Conservation (phyloP, 1,140 invertebrate species). For the Oppia nitens region DNA sequence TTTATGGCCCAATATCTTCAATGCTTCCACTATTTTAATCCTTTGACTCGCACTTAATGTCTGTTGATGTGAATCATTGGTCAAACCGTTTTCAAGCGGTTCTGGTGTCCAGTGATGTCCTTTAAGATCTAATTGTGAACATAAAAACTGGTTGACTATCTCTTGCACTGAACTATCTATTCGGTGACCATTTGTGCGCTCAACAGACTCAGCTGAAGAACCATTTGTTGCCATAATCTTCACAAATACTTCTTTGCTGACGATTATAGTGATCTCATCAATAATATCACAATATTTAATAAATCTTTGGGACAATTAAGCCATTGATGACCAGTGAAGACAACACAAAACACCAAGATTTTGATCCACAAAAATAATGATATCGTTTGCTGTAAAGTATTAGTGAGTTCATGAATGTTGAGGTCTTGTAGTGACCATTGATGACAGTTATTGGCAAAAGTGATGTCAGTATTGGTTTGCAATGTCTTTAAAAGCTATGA, state of each 20-base stretch:
- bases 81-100: not conserved
- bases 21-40: conserved; percentile 4
- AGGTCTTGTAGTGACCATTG: too few relatives aligned
- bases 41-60: not conserved
- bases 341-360: too few relatives aligned
- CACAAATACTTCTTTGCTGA: not conserved
- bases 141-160: conserved; percentile 13
- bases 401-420: too few relatives aligned
- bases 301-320: too few relatives aligned
- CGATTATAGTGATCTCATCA: not conserved
- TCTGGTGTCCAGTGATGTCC: conserved; percentile 11
- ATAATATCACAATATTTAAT: not conserved
- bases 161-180: not conserved
- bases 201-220: too few relatives aligned
- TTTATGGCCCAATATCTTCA: conserved; percentile 10
- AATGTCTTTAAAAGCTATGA: too few relatives aligned
- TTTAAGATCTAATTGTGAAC: conserved; percentile 1
- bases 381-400: too few relatives aligned
- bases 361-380: too few relatives aligned
- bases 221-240: not conserved
- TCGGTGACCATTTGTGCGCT: not conserved
- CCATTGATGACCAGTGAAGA: too few relatives aligned
- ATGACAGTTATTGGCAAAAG: too few relatives aligned
- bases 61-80: too few relatives aligned
- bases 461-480: too few relatives aligned